Evolutionary conservation across 2,797 vertebrate genomes (phyloP).

Genomic region (Pseudomugil gertrudae): DNA sequence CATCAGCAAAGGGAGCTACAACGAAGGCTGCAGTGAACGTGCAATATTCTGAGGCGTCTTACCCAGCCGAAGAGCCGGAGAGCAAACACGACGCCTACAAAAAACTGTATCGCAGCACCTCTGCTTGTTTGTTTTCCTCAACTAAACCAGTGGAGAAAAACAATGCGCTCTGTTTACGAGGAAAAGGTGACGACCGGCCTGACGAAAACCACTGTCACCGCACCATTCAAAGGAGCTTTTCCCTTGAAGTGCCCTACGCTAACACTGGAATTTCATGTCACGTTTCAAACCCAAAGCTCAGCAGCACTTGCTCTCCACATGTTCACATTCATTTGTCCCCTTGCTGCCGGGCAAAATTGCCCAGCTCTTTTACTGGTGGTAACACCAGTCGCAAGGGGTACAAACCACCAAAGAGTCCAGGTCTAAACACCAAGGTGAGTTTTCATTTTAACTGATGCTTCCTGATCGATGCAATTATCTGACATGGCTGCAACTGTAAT

Average conservation of each 20-base stretch:
- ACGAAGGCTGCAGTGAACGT: constrained; percentile 55
- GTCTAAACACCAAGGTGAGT: constrained; percentile 86
- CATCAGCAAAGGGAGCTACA: constrained; percentile 67
- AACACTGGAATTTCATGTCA: constrained; percentile 88
- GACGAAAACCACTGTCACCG: constrained; percentile 76
- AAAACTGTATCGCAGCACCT: constrained; percentile 84
- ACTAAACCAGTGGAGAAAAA: constrained; percentile 68
- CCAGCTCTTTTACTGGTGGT: constrained; percentile 73
- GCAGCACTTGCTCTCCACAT: constrained; percentile 84
- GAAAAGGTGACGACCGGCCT: constrained; percentile 67
- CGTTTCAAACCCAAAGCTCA: constrained; percentile 86
- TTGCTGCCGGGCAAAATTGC: constrained; percentile 78
- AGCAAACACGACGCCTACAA: constrained; percentile 58
- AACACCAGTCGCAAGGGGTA: constrained; percentile 71
- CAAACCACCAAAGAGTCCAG: constrained; percentile 62
- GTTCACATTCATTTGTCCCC: constrained; percentile 92
- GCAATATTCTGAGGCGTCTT: constrained; percentile 63
- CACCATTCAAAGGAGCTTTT: constrained; percentile 91
- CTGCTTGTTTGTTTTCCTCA: constrained; percentile 82
- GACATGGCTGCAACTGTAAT: neutral
- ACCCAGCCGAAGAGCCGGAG: constrained; percentile 57
- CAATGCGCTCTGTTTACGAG: constrained; percentile 52
- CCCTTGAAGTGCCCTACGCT: constrained; percentile 86
- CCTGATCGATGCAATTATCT: neutral
- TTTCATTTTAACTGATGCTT: constrained; percentile 11